Evolutionary conservation across 2,888 invertebrate species (phyloP), one percentile per base, ranked within the genome.

Genomic region (Lasioglossum zephyrum): DNA sequence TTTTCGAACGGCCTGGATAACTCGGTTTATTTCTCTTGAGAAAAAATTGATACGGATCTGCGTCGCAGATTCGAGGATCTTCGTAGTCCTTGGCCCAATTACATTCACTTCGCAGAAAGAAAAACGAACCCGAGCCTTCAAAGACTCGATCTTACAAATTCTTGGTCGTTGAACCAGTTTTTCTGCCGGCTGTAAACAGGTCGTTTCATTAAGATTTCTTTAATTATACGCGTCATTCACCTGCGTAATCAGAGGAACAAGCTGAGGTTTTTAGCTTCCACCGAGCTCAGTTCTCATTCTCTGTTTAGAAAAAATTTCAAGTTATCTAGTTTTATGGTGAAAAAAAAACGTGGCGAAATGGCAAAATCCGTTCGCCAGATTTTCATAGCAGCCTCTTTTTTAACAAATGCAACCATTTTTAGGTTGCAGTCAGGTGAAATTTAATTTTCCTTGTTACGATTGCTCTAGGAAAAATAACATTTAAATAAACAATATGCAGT

Each of bases 201-300:
- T 60, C 60, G 60, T 60, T 60, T 60, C 60, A 60, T 60, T 60
- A 60, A 60, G 60, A 60, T 60, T 26, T 26, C 26, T 60, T 60
- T 26, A 60, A 53, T 53, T 53, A 53, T 22, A 53, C 22, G 49
- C 49, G 49, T 53, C 49, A 53, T 53, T 53, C 49, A 22, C 22
- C 49, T 53, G 49, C 22, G 49, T 53, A 53, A 22, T 53, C 49
- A 53, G 22, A 8, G 2, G 49, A 53, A 53, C 49, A 8, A 53
- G 5, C 47, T 4, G 16, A 16, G 8, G 22, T 53, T 53, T 53
- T 53, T 53, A 53, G 8, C 49, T 53, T 8, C 18, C 6, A 22
- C 49, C 49, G 49, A 22, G 49, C 49, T 8, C 22, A 8, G 5
- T 8, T 53, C 22, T 53, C 22, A 22, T 53, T 53, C 22, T 8